phyloP scores from a whole-genome alignment of 2,113 vertebrate genomes.

The Gadus macrocephalus region DNA sequence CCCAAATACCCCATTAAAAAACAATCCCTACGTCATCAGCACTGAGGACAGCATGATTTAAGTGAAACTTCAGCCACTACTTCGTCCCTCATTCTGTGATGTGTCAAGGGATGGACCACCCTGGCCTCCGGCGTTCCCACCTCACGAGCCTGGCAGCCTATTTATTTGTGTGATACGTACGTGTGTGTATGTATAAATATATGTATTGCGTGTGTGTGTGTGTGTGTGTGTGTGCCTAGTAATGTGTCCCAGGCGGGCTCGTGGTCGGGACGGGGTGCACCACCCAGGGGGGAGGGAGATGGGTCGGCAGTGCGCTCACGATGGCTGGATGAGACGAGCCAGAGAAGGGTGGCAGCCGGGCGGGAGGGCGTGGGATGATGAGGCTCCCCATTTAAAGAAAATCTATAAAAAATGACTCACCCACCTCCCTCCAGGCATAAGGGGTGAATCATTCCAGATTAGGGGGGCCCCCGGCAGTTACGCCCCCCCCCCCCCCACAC shows the following conservation, averaged over 20 bases:
- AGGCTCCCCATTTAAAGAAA: constrained; percentile 23
- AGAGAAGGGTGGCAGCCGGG: not conserved
- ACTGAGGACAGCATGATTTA: too few relatives aligned
- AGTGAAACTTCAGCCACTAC: too few relatives aligned
- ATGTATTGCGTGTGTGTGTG: constrained; percentile 8
- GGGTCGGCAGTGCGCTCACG: constrained; percentile 12
- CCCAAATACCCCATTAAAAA: too few relatives aligned
- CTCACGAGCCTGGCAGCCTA: not conserved
- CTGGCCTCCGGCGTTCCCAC: not conserved
- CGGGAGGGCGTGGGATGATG: not conserved
- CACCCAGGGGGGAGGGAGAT: constrained; percentile 8
- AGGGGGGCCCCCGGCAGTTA: constrained; percentile 38
- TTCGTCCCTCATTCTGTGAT: not conserved
- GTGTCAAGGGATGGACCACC: not conserved
- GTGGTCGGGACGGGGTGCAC: not conserved
- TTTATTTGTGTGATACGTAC: not conserved
- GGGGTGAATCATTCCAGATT: constrained; percentile 47
- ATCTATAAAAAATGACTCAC: constrained; percentile 25
- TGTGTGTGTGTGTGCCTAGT: constrained; percentile 9
- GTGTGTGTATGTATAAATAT: not conserved
- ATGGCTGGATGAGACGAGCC: constrained; percentile 28
- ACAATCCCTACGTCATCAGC: too few relatives aligned
- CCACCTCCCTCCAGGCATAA: constrained; percentile 34
- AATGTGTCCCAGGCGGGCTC: not conserved
- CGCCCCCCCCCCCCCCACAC: constrained; percentile 40